Evolutionary conservation across 35 echinoderm and acorn worm genomes (phyloP).

Genomic region (Diadema setosum): DNA sequence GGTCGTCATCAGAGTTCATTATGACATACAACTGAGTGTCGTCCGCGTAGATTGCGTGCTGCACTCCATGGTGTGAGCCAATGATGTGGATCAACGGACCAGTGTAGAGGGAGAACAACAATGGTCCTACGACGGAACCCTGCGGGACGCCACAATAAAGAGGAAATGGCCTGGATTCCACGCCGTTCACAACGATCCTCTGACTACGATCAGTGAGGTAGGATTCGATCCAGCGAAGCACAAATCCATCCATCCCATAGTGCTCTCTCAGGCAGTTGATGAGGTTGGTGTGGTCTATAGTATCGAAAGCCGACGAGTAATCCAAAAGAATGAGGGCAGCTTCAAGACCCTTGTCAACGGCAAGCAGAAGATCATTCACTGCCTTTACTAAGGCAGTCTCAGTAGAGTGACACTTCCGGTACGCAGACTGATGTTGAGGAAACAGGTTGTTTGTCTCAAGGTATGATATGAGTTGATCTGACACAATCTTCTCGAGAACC

Average conservation of each 20-base stretch:
- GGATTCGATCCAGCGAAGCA: not conserved
- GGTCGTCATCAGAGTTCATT: no score
- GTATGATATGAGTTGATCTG: not conserved
- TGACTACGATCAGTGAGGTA: slow-evolving; percentile 3
- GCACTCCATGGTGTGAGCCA: no score
- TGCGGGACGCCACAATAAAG: no score
- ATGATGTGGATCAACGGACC: no score
- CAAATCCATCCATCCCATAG: not conserved
- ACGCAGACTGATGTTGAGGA: slow-evolving; percentile 51
- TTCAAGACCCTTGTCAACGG: not conserved
- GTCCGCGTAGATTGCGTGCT: no score
- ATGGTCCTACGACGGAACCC: no score
- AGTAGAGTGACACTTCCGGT: slow-evolving; percentile 13
- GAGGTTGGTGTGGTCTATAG: not conserved
- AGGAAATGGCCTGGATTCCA: no score
- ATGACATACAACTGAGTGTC: no score
- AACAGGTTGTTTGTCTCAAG: not conserved
- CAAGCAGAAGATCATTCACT: slow-evolving; percentile 18
- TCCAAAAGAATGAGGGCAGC: slow-evolving; percentile 30
- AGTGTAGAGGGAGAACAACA: no score
- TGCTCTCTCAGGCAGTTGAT: not conserved
- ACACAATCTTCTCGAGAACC: slow-evolving; percentile 21
- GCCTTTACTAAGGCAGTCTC: slow-evolving; percentile 24
- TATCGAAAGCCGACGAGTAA: slow-evolving; percentile 1
- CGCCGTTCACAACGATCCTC: not conserved